Evolutionary conservation across 2,888 invertebrate species (phyloP), one percentile per base, ranked within the genome.

Genomic region (Hoplodrina blanda): DNA sequence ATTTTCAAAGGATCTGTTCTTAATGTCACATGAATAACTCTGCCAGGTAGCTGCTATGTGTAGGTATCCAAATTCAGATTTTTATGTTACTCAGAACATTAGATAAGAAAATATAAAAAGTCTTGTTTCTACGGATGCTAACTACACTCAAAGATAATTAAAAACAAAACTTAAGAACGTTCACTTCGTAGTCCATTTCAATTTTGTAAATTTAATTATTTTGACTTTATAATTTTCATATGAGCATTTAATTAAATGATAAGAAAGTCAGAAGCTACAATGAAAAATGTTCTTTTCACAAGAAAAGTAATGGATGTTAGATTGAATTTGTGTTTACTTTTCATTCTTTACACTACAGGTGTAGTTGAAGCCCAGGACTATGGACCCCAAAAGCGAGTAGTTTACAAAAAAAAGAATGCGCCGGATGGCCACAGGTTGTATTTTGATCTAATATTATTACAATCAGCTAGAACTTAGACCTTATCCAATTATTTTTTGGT

Each of bases 371-470:
- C 62, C 3, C 17, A 62, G 1, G 83, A 84, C 44, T 82, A 86
- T 73, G 79, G 65, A 13, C 0, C 19, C 15, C 0, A 17, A 50
- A 7, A 19, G 25, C 7, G 8, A 8, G 0, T 67, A 19, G 0
- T 4, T 15, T 69, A 11, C 88, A 10, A 4, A 73, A 3, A 65
- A 19, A 71, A 86, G 89, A 57, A 90, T 90, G 88, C 91, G 2
- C 90, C 92, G 0, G 93, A 92, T 76, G 87, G 86, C 7, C 92
- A 93, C 85, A 93, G 93, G 93, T 93, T 52, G 62, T 69, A 73
- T 56, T 30, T 20, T 19, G 4, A 30, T 60, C 11, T 33, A 59
- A 37, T 52, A 57, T 37, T 0, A 4, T 65, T 25, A 52, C 10
- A 30, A n/a, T 46, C 8, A 13, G 7, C 17, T 17, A 17, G 46